Evolutionary conservation across 2,888 invertebrate species (phyloP).

Genomic region (Tortricodes alternella): DNA sequence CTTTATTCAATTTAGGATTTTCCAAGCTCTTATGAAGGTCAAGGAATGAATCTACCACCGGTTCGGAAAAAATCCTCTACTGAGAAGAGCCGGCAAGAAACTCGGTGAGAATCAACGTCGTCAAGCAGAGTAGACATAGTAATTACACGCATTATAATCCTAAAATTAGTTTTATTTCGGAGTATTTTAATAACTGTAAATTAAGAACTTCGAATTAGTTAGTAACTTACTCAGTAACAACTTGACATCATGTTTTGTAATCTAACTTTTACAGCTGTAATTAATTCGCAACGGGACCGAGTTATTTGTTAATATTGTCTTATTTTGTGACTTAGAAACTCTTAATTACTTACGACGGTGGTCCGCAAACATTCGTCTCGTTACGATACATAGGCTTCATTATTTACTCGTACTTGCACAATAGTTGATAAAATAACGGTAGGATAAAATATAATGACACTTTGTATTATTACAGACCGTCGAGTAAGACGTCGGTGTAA

Average conservation of each 20-base stretch:
- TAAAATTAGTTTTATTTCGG: too few relatives aligned
- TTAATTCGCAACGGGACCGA: slow-evolving; percentile 37
- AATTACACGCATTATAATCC: too few relatives aligned
- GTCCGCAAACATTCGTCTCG: slow-evolving; percentile 77
- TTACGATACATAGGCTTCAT: slow-evolving; percentile 71
- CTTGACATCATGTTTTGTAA: not conserved
- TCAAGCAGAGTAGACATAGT: too few relatives aligned
- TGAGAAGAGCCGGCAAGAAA: too few relatives aligned
- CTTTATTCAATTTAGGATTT: too few relatives aligned
- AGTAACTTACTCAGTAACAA: not conserved
- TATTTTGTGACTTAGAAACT: slow-evolving; percentile 66
- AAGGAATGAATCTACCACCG: too few relatives aligned
- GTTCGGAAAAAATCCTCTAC: too few relatives aligned
- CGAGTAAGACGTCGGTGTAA: too few relatives aligned
- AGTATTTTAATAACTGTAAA: not conserved
- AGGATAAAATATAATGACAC: not conserved
- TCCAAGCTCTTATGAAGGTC: too few relatives aligned
- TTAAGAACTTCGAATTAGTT: not conserved
- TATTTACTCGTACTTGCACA: slow-evolving; percentile 66
- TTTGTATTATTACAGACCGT: too few relatives aligned
- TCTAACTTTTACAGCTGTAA: slow-evolving; percentile 19
- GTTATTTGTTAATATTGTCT: slow-evolving; percentile 61
- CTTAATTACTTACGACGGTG: slow-evolving; percentile 76
- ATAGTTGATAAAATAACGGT: slow-evolving; percentile 9
- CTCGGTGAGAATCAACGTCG: too few relatives aligned